Evolutionary conservation across 2,797 vertebrate genomes (phyloP).

Genomic region (Sarcoramphus papa): DNA sequence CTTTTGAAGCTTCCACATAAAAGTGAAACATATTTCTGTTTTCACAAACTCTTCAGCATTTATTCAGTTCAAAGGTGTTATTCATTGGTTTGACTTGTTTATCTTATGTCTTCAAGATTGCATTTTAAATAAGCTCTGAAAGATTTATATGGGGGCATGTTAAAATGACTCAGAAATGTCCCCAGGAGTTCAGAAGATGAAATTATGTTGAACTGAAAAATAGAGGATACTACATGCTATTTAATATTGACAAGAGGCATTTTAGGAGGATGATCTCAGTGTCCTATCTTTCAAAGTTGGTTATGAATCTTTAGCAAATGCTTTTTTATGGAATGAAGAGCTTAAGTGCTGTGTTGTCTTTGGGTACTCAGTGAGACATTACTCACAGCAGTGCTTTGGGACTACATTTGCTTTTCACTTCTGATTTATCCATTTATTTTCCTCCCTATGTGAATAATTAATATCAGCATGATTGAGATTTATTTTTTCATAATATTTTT

Average conservation of each 20-base stretch:
- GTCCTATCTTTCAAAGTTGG: background rate
- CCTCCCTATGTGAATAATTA: background rate
- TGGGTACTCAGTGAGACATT: background rate
- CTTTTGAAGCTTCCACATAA: background rate
- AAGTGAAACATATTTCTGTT: background rate
- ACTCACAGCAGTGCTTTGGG: background rate
- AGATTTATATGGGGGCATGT: background rate
- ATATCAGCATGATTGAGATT: background rate
- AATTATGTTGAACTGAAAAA: background rate
- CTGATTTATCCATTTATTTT: background rate
- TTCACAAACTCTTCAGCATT: slow-evolving; percentile 2
- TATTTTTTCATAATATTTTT: background rate
- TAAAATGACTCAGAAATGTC: background rate
- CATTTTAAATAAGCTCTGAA: slow-evolving; percentile 2
- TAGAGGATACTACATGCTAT: background rate
- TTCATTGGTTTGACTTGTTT: background rate
- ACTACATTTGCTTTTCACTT: background rate
- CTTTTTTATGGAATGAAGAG: background rate
- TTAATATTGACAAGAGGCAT: background rate
- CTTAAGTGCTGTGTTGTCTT: background rate
- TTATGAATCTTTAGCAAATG: background rate
- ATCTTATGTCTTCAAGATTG: background rate
- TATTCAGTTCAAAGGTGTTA: background rate
- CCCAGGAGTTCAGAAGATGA: background rate
- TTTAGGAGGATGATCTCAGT: background rate